phyloP scores from a whole-genome alignment of 2,113 vertebrate species.

The Todiramphus chloris region DNA sequence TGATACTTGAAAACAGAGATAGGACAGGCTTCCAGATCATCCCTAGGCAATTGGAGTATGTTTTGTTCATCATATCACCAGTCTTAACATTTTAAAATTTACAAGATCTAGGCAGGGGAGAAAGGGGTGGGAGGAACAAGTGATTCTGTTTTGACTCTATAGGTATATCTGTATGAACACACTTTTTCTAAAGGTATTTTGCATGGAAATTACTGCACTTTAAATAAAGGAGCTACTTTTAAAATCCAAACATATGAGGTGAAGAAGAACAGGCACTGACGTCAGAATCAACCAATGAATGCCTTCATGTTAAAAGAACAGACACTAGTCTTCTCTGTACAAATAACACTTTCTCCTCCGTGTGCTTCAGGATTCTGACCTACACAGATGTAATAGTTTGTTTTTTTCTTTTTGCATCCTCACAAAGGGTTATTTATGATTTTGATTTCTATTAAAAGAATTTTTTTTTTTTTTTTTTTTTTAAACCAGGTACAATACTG shows the following conservation, averaged over 20 bases:
- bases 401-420: not conserved
- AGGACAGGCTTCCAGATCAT: not conserved
- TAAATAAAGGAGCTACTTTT: not conserved
- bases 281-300: not conserved
- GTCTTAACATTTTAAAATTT: not conserved
- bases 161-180: not conserved
- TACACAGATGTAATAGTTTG: not conserved
- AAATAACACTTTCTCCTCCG: not conserved
- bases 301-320: not conserved
- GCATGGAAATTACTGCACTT: not conserved
- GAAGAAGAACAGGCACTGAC: too few species aligned
- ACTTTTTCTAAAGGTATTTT: not conserved
- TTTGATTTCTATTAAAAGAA: not conserved
- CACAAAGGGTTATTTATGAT: not conserved
- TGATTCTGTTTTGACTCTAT: not conserved
- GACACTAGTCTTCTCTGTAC: not conserved
- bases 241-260: not conserved
- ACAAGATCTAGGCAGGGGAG: not conserved
- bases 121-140: not conserved
- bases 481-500: not conserved
- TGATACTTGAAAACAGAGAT: not conserved
- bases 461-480: not conserved
- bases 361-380: not conserved
- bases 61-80: not conserved
- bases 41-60: not conserved